Evolutionary conservation across 2,888 invertebrate genomes (phyloP).

Genomic region (Apeira syringaria): DNA sequence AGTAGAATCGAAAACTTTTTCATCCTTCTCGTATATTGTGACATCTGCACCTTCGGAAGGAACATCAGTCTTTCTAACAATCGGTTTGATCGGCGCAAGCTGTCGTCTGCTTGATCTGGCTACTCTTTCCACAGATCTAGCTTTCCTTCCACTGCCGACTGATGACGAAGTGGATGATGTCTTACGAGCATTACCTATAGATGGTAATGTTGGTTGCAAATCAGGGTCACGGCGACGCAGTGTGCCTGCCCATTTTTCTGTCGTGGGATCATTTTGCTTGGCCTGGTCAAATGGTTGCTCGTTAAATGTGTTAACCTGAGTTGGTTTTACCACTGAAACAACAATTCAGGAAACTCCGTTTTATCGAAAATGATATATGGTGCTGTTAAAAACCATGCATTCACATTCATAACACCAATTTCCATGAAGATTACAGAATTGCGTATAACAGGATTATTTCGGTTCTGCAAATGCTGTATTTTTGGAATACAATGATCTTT

Average conservation of each 20-base stretch:
- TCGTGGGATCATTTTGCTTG: slow-evolving; percentile 70
- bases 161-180: slow-evolving; percentile 78
- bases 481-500: too few species aligned
- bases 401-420: too few species aligned
- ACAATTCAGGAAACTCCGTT: too few species aligned
- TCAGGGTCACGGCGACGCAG: slow-evolving; percentile 86
- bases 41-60: slow-evolving; percentile 62
- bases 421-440: too few species aligned
- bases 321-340: slow-evolving; percentile 72
- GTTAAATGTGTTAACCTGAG: slow-evolving; percentile 52
- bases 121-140: slow-evolving; percentile 73
- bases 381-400: too few species aligned
- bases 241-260: slow-evolving; percentile 88
- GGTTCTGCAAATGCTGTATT: too few species aligned
- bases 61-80: slow-evolving; percentile 56
- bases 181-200: slow-evolving; percentile 75
- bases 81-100: slow-evolving; percentile 64
- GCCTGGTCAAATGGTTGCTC: slow-evolving; percentile 52
- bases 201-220: slow-evolving; percentile 85
- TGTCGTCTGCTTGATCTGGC: slow-evolving; percentile 52
- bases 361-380: too few species aligned
- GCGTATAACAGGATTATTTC: too few species aligned
- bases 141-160: slow-evolving; percentile 63
- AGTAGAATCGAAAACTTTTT: slow-evolving; percentile 84
- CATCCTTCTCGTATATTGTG: slow-evolving; percentile 65